Conservation (phyloP, 2,113 vertebrate species). For the Apodemus sylvaticus region DNA sequence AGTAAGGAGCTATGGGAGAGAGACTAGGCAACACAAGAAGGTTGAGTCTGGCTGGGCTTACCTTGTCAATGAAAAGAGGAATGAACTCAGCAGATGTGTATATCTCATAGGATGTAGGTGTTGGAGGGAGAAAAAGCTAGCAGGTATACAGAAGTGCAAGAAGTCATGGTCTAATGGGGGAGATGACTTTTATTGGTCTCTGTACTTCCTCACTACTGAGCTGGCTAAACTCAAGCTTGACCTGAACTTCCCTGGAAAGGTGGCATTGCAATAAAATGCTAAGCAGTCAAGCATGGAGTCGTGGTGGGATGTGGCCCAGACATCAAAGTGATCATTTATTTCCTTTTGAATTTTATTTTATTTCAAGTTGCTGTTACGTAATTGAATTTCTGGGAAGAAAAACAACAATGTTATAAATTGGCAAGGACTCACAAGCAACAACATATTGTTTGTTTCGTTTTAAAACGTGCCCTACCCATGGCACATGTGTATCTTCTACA, state of each 20-base stretch:
- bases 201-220: neutral
- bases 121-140: neutral
- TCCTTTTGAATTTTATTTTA: conserved; percentile 28
- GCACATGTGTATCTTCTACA: neutral
- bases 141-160: neutral
- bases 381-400: neutral
- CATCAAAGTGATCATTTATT: neutral
- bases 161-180: neutral
- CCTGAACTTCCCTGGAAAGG: neutral
- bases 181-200: conserved; percentile 46
- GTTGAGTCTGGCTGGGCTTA: neutral
- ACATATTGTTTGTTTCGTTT: neutral
- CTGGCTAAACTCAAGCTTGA: conserved; percentile 13
- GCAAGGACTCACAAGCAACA: conserved; percentile 29
- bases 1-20: neutral
- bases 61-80: neutral
- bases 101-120: neutral
- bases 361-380: neutral
- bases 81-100: neutral
- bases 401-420: neutral
- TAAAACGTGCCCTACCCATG: neutral
- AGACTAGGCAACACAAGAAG: neutral
- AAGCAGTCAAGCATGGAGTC: neutral
- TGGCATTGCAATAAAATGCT: neutral
- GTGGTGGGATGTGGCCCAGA: neutral